Conservation (phyloP, 2,888 invertebrate genomes). For the Tinea semifulvella region DNA sequence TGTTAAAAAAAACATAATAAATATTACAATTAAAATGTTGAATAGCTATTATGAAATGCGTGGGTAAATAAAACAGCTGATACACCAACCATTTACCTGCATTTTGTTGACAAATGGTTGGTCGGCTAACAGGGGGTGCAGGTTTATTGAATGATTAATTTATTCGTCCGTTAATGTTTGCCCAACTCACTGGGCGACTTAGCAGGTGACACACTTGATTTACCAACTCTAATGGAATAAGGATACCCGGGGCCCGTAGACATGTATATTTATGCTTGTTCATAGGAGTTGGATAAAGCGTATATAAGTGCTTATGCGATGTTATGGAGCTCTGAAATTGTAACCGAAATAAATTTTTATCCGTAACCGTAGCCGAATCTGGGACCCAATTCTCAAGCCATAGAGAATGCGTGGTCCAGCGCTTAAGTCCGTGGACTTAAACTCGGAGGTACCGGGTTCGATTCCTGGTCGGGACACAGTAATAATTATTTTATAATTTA, state of each 20-base stretch:
- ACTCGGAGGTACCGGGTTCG: no score
- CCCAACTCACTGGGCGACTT: slow-evolving; percentile 4
- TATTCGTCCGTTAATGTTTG: slow-evolving; percentile 28
- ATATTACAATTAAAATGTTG: not conserved
- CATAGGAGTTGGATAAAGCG: no score
- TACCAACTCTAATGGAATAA: slow-evolving; percentile 58
- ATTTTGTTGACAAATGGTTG: slow-evolving; percentile 47
- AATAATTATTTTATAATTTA: no score
- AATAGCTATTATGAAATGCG: not conserved
- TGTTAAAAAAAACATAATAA: not conserved
- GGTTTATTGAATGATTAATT: slow-evolving; percentile 62
- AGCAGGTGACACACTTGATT: slow-evolving; percentile 35
- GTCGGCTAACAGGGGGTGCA: slow-evolving; percentile 24
- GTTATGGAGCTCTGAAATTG: no score
- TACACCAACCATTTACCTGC: slow-evolving; percentile 9
- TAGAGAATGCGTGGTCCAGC: no score
- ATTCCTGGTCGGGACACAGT: no score
- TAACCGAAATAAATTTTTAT: no score
- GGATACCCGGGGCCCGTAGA: slow-evolving; percentile 44
- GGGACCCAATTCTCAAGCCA: no score
- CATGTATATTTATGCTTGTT: slow-evolving; percentile 2
- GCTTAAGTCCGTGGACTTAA: no score
- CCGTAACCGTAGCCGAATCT: no score
- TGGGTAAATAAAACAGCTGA: slow-evolving; percentile 1
- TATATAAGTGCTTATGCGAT: no score